These are phyloP conservation scores for Clarias laeviceps DNA, from an alignment of 2,797 vertebrate genomes.

Conservation along the genomic window DNA sequence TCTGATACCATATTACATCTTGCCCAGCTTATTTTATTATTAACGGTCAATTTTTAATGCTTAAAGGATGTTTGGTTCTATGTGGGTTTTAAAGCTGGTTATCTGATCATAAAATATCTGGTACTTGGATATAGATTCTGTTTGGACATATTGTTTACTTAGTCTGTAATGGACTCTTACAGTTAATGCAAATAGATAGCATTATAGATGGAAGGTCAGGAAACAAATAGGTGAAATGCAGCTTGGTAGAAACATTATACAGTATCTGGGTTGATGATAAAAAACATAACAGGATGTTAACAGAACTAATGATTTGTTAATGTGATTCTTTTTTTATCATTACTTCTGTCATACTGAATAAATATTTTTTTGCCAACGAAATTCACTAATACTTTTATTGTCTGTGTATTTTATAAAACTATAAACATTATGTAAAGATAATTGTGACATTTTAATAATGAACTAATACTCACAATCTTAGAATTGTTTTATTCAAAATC, in stretches of 20 bases:
- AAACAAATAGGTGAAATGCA: constrained; percentile 69
- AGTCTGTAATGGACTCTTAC: constrained; percentile 67
- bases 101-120: not conserved
- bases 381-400: not conserved
- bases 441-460: not conserved
- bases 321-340: not conserved
- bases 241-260: constrained; percentile 67
- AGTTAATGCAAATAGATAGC: constrained; percentile 73
- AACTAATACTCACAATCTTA: not conserved
- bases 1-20: constrained; percentile 17
- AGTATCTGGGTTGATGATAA: constrained; percentile 27
- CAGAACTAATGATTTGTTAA: not conserved
- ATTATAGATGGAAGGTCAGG: constrained; percentile 72
- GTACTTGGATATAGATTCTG: not conserved
- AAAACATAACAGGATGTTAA: not conserved
- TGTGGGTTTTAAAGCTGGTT: not conserved
- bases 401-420: not conserved
- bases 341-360: not conserved
- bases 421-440: not conserved
- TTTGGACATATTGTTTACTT: constrained; percentile 63
- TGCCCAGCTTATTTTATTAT: constrained; percentile 1
- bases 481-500: not conserved
- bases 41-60: not conserved
- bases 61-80: not conserved
- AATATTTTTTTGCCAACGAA: not conserved